phyloP scores from a whole-genome alignment of 2,113 vertebrate species.

The Melanerpes formicivorus region DNA sequence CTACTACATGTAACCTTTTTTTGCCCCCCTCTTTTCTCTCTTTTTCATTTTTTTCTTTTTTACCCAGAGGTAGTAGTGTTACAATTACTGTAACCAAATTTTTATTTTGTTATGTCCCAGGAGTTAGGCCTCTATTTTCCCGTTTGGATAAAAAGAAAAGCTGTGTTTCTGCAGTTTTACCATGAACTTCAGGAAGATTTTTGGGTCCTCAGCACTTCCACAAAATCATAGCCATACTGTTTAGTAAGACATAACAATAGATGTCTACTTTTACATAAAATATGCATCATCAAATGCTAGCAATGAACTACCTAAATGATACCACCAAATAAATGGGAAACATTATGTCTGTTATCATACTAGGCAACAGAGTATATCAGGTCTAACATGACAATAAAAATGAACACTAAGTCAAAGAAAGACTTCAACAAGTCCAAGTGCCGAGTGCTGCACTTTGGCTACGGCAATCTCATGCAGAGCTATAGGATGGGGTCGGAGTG shows the following conservation, averaged over 20 bases:
- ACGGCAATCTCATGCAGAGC: too few species aligned
- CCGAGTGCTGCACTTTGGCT: too few species aligned
- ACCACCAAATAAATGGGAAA: neutral
- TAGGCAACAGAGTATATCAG: neutral
- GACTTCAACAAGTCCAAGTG: too few species aligned
- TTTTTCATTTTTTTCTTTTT: neutral
- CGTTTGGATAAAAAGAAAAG: neutral
- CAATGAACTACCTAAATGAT: neutral
- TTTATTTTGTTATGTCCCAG: neutral
- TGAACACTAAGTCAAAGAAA: neutral
- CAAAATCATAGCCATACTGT: neutral
- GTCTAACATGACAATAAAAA: neutral
- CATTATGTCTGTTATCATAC: neutral
- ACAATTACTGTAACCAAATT: neutral
- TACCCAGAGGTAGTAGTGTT: too few species aligned
- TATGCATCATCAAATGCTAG: neutral
- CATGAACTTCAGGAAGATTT: neutral
- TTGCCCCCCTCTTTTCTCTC: rapidly evolving
- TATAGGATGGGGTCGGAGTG: too few species aligned
- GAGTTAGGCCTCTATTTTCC: neutral
- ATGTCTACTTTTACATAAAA: neutral
- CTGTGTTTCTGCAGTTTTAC: neutral
- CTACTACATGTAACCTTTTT: neutral
- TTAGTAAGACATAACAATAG: neutral
- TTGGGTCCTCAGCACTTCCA: neutral